Base-by-base conservation (phyloP, 2,113 vertebrate genomes). In the Elachura formosa region DNA sequence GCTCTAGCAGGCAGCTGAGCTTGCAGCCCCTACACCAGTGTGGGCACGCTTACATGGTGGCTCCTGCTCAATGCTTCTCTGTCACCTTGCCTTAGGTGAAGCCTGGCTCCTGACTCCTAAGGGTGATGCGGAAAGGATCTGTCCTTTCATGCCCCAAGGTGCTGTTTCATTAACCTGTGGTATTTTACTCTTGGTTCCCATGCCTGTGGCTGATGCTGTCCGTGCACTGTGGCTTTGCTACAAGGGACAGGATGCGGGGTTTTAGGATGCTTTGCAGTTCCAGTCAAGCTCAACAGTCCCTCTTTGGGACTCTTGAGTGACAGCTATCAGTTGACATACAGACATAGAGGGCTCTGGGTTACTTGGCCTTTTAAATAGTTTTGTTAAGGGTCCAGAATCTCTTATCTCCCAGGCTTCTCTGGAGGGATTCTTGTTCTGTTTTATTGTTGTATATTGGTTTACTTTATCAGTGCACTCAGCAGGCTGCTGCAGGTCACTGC, bases 131-230 rank as follows among this genome's bases (percentile, higher is more conserved):
- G 64, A 26, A 67, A 26, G 22, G 34, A 62, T 67, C 34, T 0
- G 0, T 66, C 33, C 40, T 48, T 73, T 43, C 15, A 46, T 1
- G 15, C 24, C 25, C 45, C 26, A 31, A 51, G 48, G 36, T 23
- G 29, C 45, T 43, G 22, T 61, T 87, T 48, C 43, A 14, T 87
- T 46, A 54, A 21, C 31, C 28, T 71, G 6, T 0, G 0, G 3
- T 72, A 20, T 63, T 51, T 55, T n/a, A 36, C 28, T 0, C 0
- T 24, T 52, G 28, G 15, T 72, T 75, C 33, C 58, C 34, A 2
- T 6, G 2, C 8, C 13, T 3, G 18, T 1, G 2, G 45, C 43
- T 73, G 40, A 34, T 28, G 54, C 14, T 52, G 9, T 75, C 0
- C 0, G 17, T 23, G n/a, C 29, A 8, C 36, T 46, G 33, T 72